These are phyloP conservation scores for Prosapia bicincta DNA, from an alignment of 2,888 invertebrate genomes.

Conservation along the genomic window DNA sequence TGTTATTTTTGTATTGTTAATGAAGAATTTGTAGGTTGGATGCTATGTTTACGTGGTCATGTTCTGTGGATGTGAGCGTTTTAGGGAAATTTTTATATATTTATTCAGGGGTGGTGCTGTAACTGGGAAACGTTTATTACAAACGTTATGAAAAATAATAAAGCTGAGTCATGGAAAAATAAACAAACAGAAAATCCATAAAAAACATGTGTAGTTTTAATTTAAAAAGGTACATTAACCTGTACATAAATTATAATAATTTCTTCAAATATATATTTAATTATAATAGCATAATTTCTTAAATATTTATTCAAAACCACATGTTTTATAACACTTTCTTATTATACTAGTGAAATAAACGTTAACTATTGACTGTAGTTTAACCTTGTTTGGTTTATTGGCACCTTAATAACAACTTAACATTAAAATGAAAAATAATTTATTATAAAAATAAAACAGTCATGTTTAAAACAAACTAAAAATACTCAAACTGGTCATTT, in stretches of 20 bases:
- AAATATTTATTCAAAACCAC: too few relatives aligned
- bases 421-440: too few relatives aligned
- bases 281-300: too few relatives aligned
- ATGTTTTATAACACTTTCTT: background rate
- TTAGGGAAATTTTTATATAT: too few relatives aligned
- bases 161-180: too few relatives aligned
- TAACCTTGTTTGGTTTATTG: background rate
- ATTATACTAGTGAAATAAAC: background rate
- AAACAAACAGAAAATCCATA: background rate
- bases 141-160: too few relatives aligned
- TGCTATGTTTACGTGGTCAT: too few relatives aligned
- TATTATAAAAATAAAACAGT: background rate
- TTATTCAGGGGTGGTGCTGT: too few relatives aligned
- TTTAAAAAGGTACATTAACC: background rate
- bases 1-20: too few relatives aligned
- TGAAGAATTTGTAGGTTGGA: too few relatives aligned
- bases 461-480: background rate
- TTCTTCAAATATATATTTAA: background rate
- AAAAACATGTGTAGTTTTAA: background rate
- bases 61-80: too few relatives aligned
- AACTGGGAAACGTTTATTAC: too few relatives aligned
- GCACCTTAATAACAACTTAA: background rate
- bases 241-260: background rate
- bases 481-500: background rate
- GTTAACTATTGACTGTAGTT: background rate